phyloP scores from a whole-genome alignment of 2,113 vertebrate genomes.

The Pyxicephalus adspersus region DNA sequence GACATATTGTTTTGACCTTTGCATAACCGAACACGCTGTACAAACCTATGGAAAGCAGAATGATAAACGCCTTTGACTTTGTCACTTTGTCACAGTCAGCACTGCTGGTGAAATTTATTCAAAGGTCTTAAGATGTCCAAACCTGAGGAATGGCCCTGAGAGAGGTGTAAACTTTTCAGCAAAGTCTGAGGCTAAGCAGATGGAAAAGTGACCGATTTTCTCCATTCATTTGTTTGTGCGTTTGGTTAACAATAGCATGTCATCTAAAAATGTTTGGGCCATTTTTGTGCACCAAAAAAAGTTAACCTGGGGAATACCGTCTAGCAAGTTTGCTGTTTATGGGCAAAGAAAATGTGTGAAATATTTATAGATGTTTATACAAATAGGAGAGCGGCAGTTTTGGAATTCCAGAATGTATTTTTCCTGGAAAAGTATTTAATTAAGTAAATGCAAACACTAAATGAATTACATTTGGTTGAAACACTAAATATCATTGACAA shows the following conservation, averaged over 20 bases:
- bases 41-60: neutral
- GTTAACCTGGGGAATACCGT: no score
- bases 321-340: no score
- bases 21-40: neutral
- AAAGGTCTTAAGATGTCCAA: conserved; percentile 12
- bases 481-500: no score
- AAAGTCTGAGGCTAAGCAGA: conserved; percentile 18
- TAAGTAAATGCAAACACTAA: no score
- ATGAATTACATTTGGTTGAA: no score
- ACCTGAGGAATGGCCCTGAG: neutral
- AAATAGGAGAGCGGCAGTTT: no score
- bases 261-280: neutral
- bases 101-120: conserved; percentile 13
- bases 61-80: neutral
- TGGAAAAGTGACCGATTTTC: conserved; percentile 19
- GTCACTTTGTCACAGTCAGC: neutral
- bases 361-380: no score
- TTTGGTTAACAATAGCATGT: neutral
- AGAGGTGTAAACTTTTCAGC: conserved; percentile 17
- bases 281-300: neutral
- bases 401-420: no score
- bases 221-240: neutral
- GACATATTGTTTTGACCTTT: conserved; percentile 5
- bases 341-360: no score
- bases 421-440: no score